Evolutionary conservation across 2,888 invertebrate genomes (phyloP).

Genomic region (Pterostichus niger): DNA sequence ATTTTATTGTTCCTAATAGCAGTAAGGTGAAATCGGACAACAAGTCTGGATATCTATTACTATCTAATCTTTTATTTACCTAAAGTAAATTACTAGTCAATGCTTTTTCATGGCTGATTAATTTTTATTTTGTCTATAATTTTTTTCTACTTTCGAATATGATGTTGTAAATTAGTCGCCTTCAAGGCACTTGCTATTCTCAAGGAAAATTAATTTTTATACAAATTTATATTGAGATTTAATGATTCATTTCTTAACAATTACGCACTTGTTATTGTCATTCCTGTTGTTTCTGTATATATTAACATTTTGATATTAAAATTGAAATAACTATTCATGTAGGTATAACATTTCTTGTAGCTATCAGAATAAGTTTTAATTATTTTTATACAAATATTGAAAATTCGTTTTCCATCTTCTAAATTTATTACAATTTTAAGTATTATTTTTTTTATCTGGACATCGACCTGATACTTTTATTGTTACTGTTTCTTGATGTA

Average conservation of each 20-base stretch:
- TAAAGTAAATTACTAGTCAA: slow-evolving; percentile 19
- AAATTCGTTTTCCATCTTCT: not conserved
- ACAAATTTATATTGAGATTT: not conserved
- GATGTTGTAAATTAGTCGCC: not conserved
- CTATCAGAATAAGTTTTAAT: slow-evolving; percentile 8
- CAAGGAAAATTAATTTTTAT: slow-evolving; percentile 17
- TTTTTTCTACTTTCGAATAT: slow-evolving; percentile 19
- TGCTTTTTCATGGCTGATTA: slow-evolving; percentile 15
- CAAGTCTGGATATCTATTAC: not conserved
- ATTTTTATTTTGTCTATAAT: not conserved
- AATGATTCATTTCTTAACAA: slow-evolving; percentile 9
- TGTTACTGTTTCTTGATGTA: too few relatives aligned
- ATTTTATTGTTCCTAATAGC: slow-evolving; percentile 24
- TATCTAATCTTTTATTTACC: slow-evolving; percentile 9
- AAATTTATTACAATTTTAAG: too few relatives aligned
- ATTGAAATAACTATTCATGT: not conserved
- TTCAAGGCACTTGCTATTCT: slow-evolving; percentile 23
- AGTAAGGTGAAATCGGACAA: not conserved
- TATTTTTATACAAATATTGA: not conserved
- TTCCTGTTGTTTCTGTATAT: slow-evolving; percentile 1
- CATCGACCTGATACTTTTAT: too few relatives aligned
- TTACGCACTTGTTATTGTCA: not conserved
- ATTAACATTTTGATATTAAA: not conserved
- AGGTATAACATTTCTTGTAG: not conserved
- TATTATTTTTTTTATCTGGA: slow-evolving; percentile 1